Conservation (phyloP, 2,113 vertebrate species). For the Chaetodon trifascialis region DNA sequence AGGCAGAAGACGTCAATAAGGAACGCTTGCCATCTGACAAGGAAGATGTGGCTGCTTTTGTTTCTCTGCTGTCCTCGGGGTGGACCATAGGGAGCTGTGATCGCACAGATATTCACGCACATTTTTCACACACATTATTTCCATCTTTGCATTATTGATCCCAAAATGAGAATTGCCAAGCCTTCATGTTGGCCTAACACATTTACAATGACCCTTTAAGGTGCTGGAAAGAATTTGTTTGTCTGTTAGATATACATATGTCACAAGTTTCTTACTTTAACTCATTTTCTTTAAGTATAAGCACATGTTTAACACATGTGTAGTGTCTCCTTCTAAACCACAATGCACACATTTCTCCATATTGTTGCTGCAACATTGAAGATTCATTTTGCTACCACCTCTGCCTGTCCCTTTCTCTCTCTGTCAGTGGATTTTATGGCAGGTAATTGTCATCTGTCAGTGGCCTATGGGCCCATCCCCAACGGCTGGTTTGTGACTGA, state of each 20-base stretch:
- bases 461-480: constrained; percentile 66
- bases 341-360: neutral
- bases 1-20: constrained; percentile 63
- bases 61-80: constrained; percentile 56
- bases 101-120: neutral
- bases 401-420: constrained; percentile 3
- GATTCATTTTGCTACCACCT: constrained; percentile 18
- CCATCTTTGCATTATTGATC: constrained; percentile 31
- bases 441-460: constrained; percentile 78
- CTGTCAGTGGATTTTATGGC: constrained; percentile 64
- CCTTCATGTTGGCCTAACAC: neutral
- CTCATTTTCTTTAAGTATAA: neutral
- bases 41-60: constrained; percentile 63
- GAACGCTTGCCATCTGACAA: constrained; percentile 47
- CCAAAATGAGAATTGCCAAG: neutral
- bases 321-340: neutral
- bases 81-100: constrained; percentile 41
- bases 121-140: neutral
- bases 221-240: neutral
- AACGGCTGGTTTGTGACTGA: constrained; percentile 62
- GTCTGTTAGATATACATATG: neutral
- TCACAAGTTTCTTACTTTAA: neutral
- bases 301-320: neutral
- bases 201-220: neutral
- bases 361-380: constrained; percentile 1